Percentiles rank a stretch among this genome's conserved stretches.
Conservation (phyloP, 2,113 vertebrate genomes). For the Entelurus aequoreus region DNA sequence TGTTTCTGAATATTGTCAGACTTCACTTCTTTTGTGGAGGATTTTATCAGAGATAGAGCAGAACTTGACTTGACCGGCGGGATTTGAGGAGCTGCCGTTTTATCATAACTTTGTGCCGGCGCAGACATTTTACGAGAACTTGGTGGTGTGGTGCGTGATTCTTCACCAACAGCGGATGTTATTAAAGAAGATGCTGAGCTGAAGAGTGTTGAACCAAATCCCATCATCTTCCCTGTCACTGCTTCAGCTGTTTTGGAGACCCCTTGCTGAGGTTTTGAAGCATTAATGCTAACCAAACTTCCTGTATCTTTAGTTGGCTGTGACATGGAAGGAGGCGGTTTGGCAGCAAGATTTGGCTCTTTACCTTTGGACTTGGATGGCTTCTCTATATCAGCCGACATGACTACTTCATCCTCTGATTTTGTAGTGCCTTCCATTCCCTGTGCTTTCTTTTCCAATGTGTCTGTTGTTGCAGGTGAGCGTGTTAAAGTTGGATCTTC, state of each 20-base stretch:
- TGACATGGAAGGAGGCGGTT: slow-evolving; percentile 47
- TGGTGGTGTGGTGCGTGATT: slow-evolving; percentile 47
- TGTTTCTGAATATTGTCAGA: slow-evolving; percentile 37
- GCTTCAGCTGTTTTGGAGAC: slow-evolving; percentile 39
- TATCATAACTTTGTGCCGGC: slow-evolving; percentile 47
- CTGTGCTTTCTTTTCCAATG: slow-evolving; percentile 1
- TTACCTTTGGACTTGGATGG: slow-evolving; percentile 23
- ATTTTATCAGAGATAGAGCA: slow-evolving; percentile 35
- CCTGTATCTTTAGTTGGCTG: slow-evolving; percentile 68
- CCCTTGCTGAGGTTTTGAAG: slow-evolving; percentile 56
- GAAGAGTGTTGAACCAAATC: slow-evolving; percentile 60
- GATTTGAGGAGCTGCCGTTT: slow-evolving; percentile 31
- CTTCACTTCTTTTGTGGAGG: slow-evolving; percentile 29
- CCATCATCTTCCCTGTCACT: slow-evolving; percentile 66
- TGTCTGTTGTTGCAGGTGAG: not conserved
- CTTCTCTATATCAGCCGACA: slow-evolving; percentile 18
- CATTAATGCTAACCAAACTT: slow-evolving; percentile 66
- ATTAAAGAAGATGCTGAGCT: slow-evolving; percentile 68
- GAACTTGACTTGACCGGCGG: slow-evolving; percentile 35
- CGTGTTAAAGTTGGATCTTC: not conserved
- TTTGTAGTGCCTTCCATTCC: slow-evolving; percentile 19
- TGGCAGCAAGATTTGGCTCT: slow-evolving; percentile 50
- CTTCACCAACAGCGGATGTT: slow-evolving; percentile 61
- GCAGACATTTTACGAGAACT: slow-evolving; percentile 61
- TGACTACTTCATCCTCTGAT: slow-evolving; percentile 21